Evolutionary conservation across 1,140 invertebrate species (phyloP).

Genomic region (Brachystomella parvula): DNA sequence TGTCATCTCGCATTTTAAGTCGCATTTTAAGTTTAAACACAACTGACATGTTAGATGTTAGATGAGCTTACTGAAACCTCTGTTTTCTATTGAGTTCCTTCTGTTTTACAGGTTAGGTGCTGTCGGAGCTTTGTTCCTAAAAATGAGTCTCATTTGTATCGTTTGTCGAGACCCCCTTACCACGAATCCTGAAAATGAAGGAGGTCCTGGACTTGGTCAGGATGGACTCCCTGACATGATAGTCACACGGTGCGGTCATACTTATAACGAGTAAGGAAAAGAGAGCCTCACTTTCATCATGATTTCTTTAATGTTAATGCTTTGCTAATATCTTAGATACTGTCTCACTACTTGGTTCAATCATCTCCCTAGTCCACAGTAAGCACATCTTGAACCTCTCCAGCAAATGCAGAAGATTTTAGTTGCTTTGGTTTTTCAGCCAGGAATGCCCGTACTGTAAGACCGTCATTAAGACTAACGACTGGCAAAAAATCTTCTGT

Average conservation of each 20-base stretch:
- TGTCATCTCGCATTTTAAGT: no score
- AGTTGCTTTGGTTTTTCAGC: constrained; percentile 1
- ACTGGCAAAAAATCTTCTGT: constrained; percentile 31
- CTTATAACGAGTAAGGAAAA: constrained; percentile 22
- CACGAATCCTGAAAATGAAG: constrained; percentile 14
- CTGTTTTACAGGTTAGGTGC: background rate
- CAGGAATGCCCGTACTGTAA: constrained; percentile 35
- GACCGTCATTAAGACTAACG: constrained; percentile 17
- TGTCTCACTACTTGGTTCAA: background rate
- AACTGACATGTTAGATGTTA: no score
- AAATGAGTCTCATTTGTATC: constrained; percentile 33
- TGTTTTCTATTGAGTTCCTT: background rate
- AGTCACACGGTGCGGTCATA: constrained; percentile 27
- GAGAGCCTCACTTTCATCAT: constrained; percentile 20
- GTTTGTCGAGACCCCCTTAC: constrained; percentile 29
- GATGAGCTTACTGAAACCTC: no score
- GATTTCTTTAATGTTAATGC: background rate
- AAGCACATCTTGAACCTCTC: background rate
- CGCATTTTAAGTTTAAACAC: no score
- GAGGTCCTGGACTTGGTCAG: background rate
- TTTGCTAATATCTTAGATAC: background rate
- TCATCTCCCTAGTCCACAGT: background rate
- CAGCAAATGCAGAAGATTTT: background rate
- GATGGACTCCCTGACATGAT: constrained; percentile 19
- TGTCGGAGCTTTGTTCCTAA: background rate